phyloP scores from a whole-genome alignment of 2,888 invertebrate genomes.

The Polymixis lichenea region DNA sequence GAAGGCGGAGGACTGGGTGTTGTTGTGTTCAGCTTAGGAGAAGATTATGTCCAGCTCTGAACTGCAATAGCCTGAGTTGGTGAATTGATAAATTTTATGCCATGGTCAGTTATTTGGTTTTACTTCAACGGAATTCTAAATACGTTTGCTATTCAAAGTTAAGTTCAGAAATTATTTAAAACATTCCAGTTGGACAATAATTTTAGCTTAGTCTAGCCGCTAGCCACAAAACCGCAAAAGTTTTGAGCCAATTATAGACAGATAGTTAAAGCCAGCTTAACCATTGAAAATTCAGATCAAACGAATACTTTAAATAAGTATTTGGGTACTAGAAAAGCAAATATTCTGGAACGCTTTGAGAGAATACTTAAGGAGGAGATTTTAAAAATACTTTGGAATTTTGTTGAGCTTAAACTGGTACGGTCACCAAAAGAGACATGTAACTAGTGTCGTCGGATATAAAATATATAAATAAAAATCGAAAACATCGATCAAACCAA shows the following conservation, averaged over 20 bases:
- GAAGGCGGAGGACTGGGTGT: no score
- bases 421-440: no score
- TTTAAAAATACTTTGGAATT: background rate
- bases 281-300: constrained; percentile 17
- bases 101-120: no score
- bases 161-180: constrained; percentile 15
- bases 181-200: background rate
- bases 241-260: constrained; percentile 24
- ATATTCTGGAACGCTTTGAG: background rate
- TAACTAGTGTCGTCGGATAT: no score
- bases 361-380: background rate
- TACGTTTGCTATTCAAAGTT: constrained; percentile 4
- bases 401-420: background rate
- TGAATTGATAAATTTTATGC: no score
- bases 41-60: no score
- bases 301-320: constrained; percentile 31
- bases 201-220: constrained; percentile 13
- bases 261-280: background rate
- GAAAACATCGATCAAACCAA: no score
- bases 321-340: background rate
- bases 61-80: no score
- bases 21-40: no score
- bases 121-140: no score
- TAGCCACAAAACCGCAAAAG: background rate
- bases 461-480: no score